phyloP scores from a whole-genome alignment of 2,888 invertebrate species.

The Biston betularia region DNA sequence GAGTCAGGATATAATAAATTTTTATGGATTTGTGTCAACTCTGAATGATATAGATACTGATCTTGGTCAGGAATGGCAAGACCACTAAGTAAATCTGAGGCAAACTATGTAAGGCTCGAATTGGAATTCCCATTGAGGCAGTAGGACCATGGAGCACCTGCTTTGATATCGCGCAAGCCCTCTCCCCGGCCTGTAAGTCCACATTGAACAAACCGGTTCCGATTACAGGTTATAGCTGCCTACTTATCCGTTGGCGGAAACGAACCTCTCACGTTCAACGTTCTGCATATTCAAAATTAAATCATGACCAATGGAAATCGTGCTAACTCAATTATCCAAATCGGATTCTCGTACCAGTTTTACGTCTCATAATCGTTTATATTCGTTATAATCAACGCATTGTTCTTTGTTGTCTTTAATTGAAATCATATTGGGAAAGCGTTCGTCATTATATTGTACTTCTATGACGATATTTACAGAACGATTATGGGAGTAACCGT shows the following conservation, averaged over 20 bases:
- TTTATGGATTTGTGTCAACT: slow-evolving; percentile 4
- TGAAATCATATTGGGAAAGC: slow-evolving; percentile 37
- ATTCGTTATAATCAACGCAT: slow-evolving; percentile 10
- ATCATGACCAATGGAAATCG: slow-evolving; percentile 43
- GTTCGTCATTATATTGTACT: slow-evolving; percentile 46
- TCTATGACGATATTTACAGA: slow-evolving; percentile 66
- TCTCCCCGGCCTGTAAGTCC: slow-evolving; percentile 79
- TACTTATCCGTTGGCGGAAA: slow-evolving; percentile 84
- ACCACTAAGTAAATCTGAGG: slow-evolving; percentile 67
- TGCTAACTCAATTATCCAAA: slow-evolving; percentile 38
- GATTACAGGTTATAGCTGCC: slow-evolving; percentile 84
- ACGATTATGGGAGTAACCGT: slow-evolving; percentile 74
- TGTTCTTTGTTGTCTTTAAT: slow-evolving; percentile 30
- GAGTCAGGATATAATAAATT: background rate
- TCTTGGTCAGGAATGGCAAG: slow-evolving; percentile 40
- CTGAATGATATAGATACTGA: slow-evolving; percentile 11
- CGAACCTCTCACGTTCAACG: slow-evolving; percentile 72
- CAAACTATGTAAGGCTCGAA: slow-evolving; percentile 71
- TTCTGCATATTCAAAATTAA: slow-evolving; percentile 65
- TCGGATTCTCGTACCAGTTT: slow-evolving; percentile 18
- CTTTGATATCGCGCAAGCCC: slow-evolving; percentile 83
- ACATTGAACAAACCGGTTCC: slow-evolving; percentile 83
- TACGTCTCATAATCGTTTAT: slow-evolving; percentile 17
- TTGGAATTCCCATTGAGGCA: slow-evolving; percentile 83
- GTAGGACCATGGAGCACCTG: slow-evolving; percentile 82